Evolutionary conservation across 2,113 vertebrate species (phyloP).

Genomic region (Oceanites oceanicus): DNA sequence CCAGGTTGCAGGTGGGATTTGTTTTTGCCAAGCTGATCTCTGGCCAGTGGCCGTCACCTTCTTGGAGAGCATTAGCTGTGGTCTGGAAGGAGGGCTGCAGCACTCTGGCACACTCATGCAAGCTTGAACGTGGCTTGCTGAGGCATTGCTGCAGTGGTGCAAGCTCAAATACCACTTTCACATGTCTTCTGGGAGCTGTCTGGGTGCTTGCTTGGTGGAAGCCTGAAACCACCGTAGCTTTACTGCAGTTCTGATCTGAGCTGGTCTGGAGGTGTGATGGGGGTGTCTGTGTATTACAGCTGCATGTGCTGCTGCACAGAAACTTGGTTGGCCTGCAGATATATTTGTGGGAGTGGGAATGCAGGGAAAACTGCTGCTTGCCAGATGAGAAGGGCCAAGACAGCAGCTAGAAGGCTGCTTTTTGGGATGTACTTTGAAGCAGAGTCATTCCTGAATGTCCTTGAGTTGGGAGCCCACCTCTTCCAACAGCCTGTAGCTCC

Average conservation of each 20-base stretch:
- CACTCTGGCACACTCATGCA: neutral
- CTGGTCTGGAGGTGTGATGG: neutral
- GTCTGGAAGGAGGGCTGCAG: neutral
- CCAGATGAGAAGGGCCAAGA: neutral
- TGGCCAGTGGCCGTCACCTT: neutral
- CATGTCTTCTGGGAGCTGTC: neutral
- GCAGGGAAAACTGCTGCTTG: neutral
- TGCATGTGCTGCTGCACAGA: neutral
- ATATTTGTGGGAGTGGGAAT: neutral
- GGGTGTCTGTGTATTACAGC: fast-evolving
- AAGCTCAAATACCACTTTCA: neutral
- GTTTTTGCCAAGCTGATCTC: neutral
- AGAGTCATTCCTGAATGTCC: neutral
- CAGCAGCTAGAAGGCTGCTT: neutral
- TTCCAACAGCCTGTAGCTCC: neutral
- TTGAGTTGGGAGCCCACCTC: neutral
- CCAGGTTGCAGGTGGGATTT: neutral
- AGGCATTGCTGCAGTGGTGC: neutral
- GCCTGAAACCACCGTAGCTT: neutral
- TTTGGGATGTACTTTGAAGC: neutral
- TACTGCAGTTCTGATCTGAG: neutral
- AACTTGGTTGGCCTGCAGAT: neutral
- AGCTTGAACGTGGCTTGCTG: neutral
- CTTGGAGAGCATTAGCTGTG: neutral
- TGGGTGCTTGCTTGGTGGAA: neutral